Conservation (phyloP, 2,113 vertebrate genomes). For the Dipodomys spectabilis region DNA sequence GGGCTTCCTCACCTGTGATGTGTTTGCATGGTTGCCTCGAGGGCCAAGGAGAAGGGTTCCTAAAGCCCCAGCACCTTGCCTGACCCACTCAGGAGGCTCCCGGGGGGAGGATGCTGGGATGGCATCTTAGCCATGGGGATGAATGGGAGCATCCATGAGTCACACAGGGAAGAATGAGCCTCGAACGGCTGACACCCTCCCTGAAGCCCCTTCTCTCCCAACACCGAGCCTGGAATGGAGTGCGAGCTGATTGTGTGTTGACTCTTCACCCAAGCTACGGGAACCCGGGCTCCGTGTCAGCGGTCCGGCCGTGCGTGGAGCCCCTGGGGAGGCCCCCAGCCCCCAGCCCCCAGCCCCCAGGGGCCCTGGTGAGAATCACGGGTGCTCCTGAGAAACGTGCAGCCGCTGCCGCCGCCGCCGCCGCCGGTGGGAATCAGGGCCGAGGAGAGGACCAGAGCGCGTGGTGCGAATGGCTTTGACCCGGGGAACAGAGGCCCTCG, state of each 20-base stretch:
- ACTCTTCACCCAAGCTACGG: background rate
- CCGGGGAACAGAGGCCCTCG: background rate
- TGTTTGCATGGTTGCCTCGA: fast-evolving
- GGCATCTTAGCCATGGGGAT: no score
- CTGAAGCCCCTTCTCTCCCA: fast-evolving
- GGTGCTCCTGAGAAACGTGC: background rate
- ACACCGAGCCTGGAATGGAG: background rate
- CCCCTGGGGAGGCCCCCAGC: background rate
- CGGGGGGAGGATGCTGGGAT: no score
- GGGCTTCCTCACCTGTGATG: background rate
- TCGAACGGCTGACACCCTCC: background rate
- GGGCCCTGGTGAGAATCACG: fast-evolving
- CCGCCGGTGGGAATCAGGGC: fast-evolving
- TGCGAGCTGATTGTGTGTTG: background rate
- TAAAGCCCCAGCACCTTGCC: fast-evolving
- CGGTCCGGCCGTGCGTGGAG: fast-evolving
- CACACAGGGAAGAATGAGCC: fast-evolving
- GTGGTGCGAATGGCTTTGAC: background rate
- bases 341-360: background rate
- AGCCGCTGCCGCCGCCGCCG: fast-evolving
- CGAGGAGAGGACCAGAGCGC: background rate
- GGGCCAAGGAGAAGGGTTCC: no score
- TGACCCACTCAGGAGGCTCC: fast-evolving
- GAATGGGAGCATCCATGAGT: background rate
- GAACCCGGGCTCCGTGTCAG: background rate